These are phyloP conservation scores for Panorpa germanica DNA, from an alignment of 2,888 invertebrate species.

Conservation along the genomic window DNA sequence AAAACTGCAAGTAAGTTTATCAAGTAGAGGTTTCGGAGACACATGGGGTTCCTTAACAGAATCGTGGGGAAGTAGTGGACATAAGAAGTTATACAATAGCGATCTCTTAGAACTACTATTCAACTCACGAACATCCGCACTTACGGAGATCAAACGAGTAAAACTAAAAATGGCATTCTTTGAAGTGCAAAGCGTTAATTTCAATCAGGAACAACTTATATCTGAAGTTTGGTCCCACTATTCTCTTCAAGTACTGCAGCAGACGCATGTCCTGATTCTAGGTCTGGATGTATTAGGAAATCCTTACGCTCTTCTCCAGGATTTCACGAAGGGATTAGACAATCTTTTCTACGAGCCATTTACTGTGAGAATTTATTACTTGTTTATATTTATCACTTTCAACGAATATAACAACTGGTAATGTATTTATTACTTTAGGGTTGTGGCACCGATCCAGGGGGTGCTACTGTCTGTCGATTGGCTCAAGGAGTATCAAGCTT, in stretches of 20 bases:
- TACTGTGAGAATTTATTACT: constrained; percentile 24
- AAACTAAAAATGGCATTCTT: constrained; percentile 47
- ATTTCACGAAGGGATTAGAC: constrained; percentile 37
- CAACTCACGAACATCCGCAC: constrained; percentile 40
- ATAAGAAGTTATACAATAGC: constrained; percentile 31
- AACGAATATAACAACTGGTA: neutral
- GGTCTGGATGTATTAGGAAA: constrained; percentile 66
- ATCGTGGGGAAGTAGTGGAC: no score
- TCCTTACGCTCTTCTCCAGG: constrained; percentile 46
- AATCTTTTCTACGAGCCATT: constrained; percentile 42
- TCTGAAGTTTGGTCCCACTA: constrained; percentile 42
- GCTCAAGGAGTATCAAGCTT: constrained; percentile 12
- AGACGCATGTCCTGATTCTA: constrained; percentile 60
- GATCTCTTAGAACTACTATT: constrained; percentile 42
- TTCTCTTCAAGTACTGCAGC: constrained; percentile 52
- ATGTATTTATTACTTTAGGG: constrained; percentile 2
- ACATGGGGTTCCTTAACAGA: constrained; percentile 10
- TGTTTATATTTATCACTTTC: neutral
- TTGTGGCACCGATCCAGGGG: neutral
- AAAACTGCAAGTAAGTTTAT: constrained; percentile 39
- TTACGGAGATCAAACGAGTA: constrained; percentile 44
- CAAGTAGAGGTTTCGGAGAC: constrained; percentile 23
- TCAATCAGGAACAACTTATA: constrained; percentile 28
- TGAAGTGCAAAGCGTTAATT: constrained; percentile 36
- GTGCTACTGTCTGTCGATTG: constrained; percentile 3